Evolutionary conservation across 1,140 invertebrate species (phyloP).

Genomic region (Camponotus vicinus): DNA sequence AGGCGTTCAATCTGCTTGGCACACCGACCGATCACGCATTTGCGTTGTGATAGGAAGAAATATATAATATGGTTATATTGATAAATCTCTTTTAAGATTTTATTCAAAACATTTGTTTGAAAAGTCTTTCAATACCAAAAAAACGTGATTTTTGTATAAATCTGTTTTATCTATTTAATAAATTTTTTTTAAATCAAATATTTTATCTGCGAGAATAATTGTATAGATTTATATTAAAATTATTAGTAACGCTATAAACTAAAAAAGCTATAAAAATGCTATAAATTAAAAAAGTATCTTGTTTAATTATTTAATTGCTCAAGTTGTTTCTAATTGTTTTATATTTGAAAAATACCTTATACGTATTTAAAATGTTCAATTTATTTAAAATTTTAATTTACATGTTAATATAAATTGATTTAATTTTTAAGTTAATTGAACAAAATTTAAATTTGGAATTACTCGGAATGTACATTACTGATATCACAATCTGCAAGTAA

Average conservation of each 20-base stretch:
- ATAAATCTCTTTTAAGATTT: background rate
- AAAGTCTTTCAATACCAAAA: too few species aligned
- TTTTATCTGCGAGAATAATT: too few species aligned
- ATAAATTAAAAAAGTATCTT: too few species aligned
- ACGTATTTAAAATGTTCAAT: background rate
- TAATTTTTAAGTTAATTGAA: too few species aligned
- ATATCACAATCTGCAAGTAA: background rate
- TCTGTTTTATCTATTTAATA: too few species aligned
- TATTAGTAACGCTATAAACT: background rate
- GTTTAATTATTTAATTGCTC: too few species aligned
- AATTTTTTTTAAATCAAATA: too few species aligned
- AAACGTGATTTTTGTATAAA: too few species aligned
- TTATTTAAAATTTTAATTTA: background rate
- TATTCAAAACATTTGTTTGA: background rate
- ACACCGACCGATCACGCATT: slow-evolving; percentile 12
- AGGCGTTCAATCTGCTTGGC: background rate
- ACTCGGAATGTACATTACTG: background rate
- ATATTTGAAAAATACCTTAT: background rate
- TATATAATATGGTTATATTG: background rate
- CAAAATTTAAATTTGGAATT: background rate
- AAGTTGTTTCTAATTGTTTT: background rate
- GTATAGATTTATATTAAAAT: too few species aligned
- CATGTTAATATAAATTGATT: background rate
- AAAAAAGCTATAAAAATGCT: too few species aligned
- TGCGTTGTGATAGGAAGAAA: background rate